These are phyloP conservation scores for Patella depressa DNA, from an alignment of 2,888 invertebrate genomes.

Conservation along the genomic window DNA sequence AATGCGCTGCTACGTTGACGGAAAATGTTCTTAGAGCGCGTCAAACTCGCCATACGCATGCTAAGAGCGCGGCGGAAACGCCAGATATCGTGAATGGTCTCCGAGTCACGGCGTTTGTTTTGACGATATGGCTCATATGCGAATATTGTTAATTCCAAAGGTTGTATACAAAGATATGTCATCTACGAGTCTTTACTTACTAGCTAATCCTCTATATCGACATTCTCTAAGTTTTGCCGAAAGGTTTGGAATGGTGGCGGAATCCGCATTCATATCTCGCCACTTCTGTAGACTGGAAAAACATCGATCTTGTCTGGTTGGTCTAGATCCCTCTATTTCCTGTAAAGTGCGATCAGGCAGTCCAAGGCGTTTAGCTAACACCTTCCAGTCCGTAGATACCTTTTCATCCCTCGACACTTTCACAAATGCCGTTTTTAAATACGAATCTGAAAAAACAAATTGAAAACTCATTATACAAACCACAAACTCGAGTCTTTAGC, in stretches of 20 bases:
- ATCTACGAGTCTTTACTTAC: conserved; percentile 39
- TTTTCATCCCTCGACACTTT: conserved; percentile 53
- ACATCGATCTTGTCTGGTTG: conserved; percentile 56
- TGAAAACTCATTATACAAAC: too few species aligned
- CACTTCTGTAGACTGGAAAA: conserved; percentile 53
- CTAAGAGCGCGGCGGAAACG: too few species aligned
- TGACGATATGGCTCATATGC: too few species aligned
- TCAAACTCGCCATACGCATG: too few species aligned
- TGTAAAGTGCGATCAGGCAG: conserved; percentile 50
- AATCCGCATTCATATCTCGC: conserved; percentile 45
- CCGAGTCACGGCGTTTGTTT: too few species aligned
- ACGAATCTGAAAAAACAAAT: conserved; percentile 42
- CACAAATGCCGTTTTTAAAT: conserved; percentile 57
- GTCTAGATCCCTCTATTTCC: conserved; percentile 45
- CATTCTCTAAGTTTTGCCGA: conserved; percentile 42
- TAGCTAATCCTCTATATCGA: conserved; percentile 44
- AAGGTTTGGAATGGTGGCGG: conserved; percentile 44
- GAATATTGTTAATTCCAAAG: too few species aligned
- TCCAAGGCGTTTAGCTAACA: conserved; percentile 51
- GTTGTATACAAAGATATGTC: too few species aligned
- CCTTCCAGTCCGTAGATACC: conserved; percentile 55
- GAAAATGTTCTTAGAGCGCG: too few species aligned
- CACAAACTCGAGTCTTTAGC: too few species aligned
- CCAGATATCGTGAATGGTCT: too few species aligned
- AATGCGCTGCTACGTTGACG: too few species aligned